Percentiles rank a stretch among this genome's conserved stretches.
phyloP scores from a whole-genome alignment of 2,797 vertebrate species.

The Syndactyla subalaris region DNA sequence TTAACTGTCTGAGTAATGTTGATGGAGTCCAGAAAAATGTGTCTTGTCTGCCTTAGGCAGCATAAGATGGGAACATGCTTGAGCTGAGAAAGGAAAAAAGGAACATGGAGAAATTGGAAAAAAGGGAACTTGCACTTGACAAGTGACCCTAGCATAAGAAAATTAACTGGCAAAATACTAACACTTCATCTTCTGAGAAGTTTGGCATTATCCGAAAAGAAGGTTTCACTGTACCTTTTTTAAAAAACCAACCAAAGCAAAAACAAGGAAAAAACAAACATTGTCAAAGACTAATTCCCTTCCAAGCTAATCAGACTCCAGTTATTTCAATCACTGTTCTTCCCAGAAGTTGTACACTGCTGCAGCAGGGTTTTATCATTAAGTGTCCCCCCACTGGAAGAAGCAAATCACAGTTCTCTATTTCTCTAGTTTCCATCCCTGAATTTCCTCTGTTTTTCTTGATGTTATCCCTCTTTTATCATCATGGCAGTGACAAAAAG shows the following conservation, averaged over 20 bases:
- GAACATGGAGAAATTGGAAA: neutral
- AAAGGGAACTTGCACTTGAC: neutral
- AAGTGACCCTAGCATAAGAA: neutral
- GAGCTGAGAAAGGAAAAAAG: neutral
- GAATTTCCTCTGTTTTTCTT: neutral
- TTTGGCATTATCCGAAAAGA: neutral
- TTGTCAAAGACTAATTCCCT: neutral
- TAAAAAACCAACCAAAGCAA: neutral
- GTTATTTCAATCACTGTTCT: neutral
- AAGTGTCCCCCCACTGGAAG: neutral
- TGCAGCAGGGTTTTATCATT: neutral
- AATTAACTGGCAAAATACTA: neutral
- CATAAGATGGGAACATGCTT: neutral
- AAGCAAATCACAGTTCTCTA: neutral
- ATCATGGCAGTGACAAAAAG: neutral
- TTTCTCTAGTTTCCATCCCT: neutral
- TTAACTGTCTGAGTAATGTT: neutral
- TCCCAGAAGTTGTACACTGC: neutral
- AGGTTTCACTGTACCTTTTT: neutral
- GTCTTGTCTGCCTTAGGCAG: neutral
- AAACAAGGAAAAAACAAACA: neutral
- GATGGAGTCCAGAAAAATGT: constrained; percentile 2
- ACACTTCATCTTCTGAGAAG: neutral
- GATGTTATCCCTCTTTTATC: neutral
- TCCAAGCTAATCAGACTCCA: neutral